Base-by-base conservation (phyloP, 1,140 invertebrate genomes). In the Drosophila elegans region DNA sequence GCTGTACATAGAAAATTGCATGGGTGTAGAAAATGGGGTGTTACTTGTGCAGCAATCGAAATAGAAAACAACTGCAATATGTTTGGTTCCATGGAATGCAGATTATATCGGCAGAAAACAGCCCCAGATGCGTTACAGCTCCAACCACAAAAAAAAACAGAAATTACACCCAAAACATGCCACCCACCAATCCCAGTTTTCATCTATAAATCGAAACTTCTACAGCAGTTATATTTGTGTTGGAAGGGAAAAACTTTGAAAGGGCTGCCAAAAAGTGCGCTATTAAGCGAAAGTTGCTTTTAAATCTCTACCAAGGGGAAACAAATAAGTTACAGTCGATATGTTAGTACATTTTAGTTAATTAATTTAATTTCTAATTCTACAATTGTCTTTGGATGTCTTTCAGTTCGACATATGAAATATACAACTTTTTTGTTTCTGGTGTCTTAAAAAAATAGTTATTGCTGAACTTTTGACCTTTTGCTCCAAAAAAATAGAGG, bases 41-140 rank as follows among this genome's bases (percentile, higher is more conserved):
- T 27, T 13, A 27, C 27, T 46, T 73, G 67, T 74, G 69, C 72
- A 75, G 52, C 71, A 56, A 75, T 64, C 71, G 72, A 74, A 75
- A 75, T 57, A 75, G 72, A 74, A 75, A 75, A 75, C 72, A 75
- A 64, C 45, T 74, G 71, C 72, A 74, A 75, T 74, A 74, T 72
- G 52, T 49, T 61, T 57, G 51, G 36, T 54, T 27, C 42, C 52
- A 41, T 16, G 42, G 51, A 71, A 56, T 69, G 67, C 60, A 68
- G 36, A 48, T 67, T 42, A 4, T 52, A 67, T 68, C 32, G 38
- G 34, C 64, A 66, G 29, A 48, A 56, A 48, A 36, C 16, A 27
- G 52, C 4, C 12, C n/a, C 13, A 21, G 27, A 48, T 55, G 27
- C 29, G 21, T 4, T 29, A 13, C 49, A 29, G 29, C 21, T 21